Percentiles rank a stretch among this genome's conserved stretches.
Conservation (phyloP, 1,140 invertebrate species). For the Listronotus oregonensis region DNA sequence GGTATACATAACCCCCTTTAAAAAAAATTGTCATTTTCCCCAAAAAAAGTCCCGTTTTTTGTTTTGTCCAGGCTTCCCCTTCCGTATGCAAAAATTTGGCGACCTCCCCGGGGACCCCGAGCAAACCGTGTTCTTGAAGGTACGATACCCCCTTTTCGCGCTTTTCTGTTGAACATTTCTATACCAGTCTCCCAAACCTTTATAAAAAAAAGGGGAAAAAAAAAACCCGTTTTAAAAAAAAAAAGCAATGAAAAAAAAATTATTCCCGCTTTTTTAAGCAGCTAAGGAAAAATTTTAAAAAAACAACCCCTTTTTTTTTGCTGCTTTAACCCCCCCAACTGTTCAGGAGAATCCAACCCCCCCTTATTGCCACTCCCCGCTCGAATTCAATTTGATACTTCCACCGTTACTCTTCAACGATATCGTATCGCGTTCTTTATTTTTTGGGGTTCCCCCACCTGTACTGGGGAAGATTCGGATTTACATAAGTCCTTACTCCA, state of each 20-base stretch:
- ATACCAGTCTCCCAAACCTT: constrained; percentile 73
- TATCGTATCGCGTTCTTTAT: constrained; percentile 59
- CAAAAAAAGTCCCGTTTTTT: constrained; percentile 93
- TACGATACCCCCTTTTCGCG: constrained; percentile 91
- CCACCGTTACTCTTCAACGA: constrained; percentile 68
- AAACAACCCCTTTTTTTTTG: constrained; percentile 87
- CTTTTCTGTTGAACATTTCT: constrained; percentile 90
- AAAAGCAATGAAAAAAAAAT: no score
- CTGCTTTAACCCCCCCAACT: constrained; percentile 95
- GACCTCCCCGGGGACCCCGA: constrained; percentile 85
- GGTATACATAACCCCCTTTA: constrained; percentile 97
- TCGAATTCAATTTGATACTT: constrained; percentile 77
- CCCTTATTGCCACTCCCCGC: constrained; percentile 71
- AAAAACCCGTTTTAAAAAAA: no score
- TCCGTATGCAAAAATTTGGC: constrained; percentile 94
- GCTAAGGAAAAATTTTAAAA: not conserved
- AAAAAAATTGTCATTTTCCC: constrained; percentile 88
- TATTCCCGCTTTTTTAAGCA: no score
- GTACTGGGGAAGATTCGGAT: constrained; percentile 87
- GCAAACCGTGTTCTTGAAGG: constrained; percentile 88
- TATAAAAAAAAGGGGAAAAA: no score
- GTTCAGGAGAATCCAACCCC: constrained; percentile 85
- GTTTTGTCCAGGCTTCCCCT: constrained; percentile 95
- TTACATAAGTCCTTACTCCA: constrained; percentile 98
- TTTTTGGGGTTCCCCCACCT: constrained; percentile 65